Evolutionary conservation across 2,113 vertebrate species (phyloP).

Genomic region (Oreotrochilus melanogaster): DNA sequence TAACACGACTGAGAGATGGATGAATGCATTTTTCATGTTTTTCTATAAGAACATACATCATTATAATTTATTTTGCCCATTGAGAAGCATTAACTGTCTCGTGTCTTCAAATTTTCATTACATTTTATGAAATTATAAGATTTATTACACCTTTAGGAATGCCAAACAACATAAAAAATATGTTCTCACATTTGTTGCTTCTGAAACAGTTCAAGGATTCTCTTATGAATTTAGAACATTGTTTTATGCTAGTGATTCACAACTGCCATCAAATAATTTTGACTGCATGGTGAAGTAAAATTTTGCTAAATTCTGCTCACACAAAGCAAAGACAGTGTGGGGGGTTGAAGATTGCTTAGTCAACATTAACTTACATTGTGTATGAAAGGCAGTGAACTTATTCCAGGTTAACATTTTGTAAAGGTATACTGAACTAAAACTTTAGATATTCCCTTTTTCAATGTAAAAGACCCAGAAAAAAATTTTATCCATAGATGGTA

Average conservation of each 20-base stretch:
- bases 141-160: background rate
- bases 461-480: background rate
- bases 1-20: background rate
- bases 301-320: background rate
- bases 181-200: background rate
- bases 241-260: background rate
- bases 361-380: background rate
- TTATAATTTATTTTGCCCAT: background rate
- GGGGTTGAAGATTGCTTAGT: background rate
- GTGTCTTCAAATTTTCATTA: background rate
- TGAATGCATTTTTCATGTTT: background rate
- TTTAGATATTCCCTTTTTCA: background rate
- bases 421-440: background rate
- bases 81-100: background rate
- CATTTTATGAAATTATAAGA: background rate
- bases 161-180: background rate
- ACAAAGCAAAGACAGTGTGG: background rate
- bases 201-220: background rate
- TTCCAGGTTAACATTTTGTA: background rate
- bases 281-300: background rate
- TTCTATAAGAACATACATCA: background rate
- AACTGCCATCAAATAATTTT: background rate
- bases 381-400: background rate
- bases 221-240: background rate
- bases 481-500: background rate